Evolutionary conservation across 2,797 vertebrate genomes (phyloP).

Genomic region (Mastacembelus armatus): DNA sequence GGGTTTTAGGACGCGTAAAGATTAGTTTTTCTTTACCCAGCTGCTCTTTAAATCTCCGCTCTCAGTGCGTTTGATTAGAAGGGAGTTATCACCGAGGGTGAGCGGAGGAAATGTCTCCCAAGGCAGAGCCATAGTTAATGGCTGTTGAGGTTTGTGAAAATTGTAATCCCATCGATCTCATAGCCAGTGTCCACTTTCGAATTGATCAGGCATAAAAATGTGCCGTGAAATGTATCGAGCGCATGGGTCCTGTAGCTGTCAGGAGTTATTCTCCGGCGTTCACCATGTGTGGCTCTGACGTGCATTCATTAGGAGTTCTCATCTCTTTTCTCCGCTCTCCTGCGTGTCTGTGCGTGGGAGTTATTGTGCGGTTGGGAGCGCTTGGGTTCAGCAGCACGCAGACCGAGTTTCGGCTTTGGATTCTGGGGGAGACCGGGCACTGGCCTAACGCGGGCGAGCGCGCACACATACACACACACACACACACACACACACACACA

Average conservation of each 20-base stretch:
- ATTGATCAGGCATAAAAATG: constrained; percentile 35
- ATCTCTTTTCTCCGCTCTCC: constrained; percentile 7
- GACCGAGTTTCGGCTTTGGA: constrained; percentile 15
- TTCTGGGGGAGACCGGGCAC: constrained; percentile 2
- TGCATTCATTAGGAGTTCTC: constrained; percentile 37
- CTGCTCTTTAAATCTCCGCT: constrained; percentile 27
- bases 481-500: constrained; percentile 13
- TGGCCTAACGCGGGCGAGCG: too few relatives aligned
- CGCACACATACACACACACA: too few relatives aligned
- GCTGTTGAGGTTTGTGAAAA: constrained; percentile 9
- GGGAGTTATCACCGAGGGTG: constrained; percentile 34
- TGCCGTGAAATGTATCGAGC: constrained; percentile 23
- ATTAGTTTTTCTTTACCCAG: constrained; percentile 25
- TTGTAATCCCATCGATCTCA: constrained; percentile 37
- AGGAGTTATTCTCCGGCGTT: constrained; percentile 36
- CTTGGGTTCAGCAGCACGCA: constrained; percentile 41
- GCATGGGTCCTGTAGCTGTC: constrained; percentile 21
- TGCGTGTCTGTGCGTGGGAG: constrained; percentile 52
- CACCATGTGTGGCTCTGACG: background rate
- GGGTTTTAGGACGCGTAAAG: background rate
- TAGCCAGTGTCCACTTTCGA: constrained; percentile 31
- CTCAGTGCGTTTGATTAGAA: constrained; percentile 20
- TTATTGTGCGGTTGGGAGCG: constrained; percentile 50
- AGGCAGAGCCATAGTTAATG: constrained; percentile 34
- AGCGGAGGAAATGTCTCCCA: constrained; percentile 28